Evolutionary conservation across 2,113 vertebrate species (phyloP), one percentile per base, ranked within the genome.

Genomic region (Oryzias celebensis): DNA sequence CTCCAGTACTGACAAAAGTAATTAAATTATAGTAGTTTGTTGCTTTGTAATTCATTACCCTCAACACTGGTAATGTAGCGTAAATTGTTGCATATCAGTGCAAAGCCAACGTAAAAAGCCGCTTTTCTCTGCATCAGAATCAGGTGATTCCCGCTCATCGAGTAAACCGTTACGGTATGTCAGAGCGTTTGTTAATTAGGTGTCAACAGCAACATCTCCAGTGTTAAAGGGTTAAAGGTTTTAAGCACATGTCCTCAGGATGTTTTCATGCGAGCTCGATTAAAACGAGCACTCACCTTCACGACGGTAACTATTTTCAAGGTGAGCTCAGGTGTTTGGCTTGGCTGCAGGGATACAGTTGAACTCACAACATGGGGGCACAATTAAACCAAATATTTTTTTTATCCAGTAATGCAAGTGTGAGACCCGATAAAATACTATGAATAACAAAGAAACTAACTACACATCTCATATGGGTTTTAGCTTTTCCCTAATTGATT

Each of bases 281-380:
- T 36, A 36, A 36, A 12, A 36, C 2, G 36, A 36, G 36, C 36
- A 36, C 36, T 51, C 55, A 14, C 2, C n/a, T 42, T 65, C 8
- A 18, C 14, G 31, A 58, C 15, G 18, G 20, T 63, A 7, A 52
- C 4, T 31, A 46, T 59, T 68, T 58, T 49, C 23, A 52, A 68
- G 31, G 46, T 77, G 75, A 65, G 55, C 59, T 75, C 67, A 71
- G 68, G 44, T 77, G 76, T 64, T 74, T 10, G 45, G 73, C 48
- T 75, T 79, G 65, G 78, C 70, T 20, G 14, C 4, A n/a, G 12
- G 3, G 1, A 28, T n/a, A 2, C 13, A 23, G 28, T 14, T 20
- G 42, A 42, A 15, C 44, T 45, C 45, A 52, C 18, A 26, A 14
- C 44, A 48, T 45, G 52, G 41, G 75, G 42, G 51, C 3, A 58